These are phyloP conservation scores for Dendroctonus valens DNA, from an alignment of 1,140 invertebrate genomes.

Conservation along the genomic window DNA sequence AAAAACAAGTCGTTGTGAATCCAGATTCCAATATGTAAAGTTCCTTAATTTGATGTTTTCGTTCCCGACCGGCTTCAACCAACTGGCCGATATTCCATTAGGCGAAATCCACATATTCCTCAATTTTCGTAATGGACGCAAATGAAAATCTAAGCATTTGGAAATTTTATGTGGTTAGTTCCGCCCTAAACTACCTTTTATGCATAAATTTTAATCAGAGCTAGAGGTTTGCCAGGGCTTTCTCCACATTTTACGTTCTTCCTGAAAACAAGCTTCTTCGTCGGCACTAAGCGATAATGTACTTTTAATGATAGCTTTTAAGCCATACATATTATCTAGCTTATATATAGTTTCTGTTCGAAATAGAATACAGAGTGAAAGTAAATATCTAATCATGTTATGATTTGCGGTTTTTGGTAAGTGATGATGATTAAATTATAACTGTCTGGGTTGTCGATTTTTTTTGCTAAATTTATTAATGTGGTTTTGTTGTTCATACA, in stretches of 20 bases:
- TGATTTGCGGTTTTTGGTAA: too few relatives aligned
- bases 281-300: constrained; percentile 24
- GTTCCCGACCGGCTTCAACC: too few relatives aligned
- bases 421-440: too few relatives aligned
- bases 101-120: too few relatives aligned
- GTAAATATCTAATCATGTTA: too few relatives aligned
- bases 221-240: constrained; percentile 21
- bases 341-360: constrained; percentile 2
- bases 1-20: too few relatives aligned
- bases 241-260: constrained; percentile 19
- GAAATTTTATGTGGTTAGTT: constrained; percentile 33
- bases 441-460: too few relatives aligned
- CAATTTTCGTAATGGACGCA: constrained; percentile 29
- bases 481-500: too few relatives aligned
- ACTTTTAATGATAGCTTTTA: constrained; percentile 25
- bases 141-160: constrained; percentile 21
- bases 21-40: too few relatives aligned
- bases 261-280: constrained; percentile 12
- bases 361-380: constrained; percentile 1
- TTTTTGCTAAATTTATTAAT: too few relatives aligned
- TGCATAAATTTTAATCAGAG: constrained; percentile 32
- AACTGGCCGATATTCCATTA: too few relatives aligned
- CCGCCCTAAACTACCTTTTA: constrained; percentile 28
- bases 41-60: too few relatives aligned
- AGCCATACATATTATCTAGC: constrained; percentile 3